Evolutionary conservation across 2,113 vertebrate species (phyloP).

Genomic region (Pseudopipra pipra): DNA sequence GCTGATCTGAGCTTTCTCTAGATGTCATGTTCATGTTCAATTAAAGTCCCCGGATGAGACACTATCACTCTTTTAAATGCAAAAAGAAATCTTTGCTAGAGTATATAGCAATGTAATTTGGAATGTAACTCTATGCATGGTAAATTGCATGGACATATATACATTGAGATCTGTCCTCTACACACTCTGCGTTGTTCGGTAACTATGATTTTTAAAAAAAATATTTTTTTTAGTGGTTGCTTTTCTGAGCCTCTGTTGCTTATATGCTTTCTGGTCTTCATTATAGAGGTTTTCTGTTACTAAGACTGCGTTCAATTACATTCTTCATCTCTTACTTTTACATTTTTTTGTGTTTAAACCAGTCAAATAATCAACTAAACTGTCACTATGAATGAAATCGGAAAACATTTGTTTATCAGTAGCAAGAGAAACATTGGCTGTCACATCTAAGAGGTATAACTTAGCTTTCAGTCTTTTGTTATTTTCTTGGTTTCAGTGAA

Average conservation of each 20-base stretch:
- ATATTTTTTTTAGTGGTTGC: background rate
- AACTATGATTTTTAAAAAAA: background rate
- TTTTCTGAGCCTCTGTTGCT: background rate
- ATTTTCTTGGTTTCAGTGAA: slow-evolving; percentile 46
- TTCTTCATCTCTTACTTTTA: background rate
- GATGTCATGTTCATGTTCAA: background rate
- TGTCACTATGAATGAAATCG: slow-evolving; percentile 1
- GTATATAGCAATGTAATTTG: background rate
- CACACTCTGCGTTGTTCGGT: background rate
- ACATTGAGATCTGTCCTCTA: background rate
- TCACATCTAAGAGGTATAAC: background rate
- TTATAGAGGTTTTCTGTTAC: background rate
- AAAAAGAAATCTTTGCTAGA: background rate
- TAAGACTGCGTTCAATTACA: background rate
- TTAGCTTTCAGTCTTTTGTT: slow-evolving; percentile 18
- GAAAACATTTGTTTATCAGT: slow-evolving; percentile 1
- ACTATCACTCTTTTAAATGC: background rate
- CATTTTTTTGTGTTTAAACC: background rate
- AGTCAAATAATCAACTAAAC: slow-evolving; percentile 1
- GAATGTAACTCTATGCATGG: background rate
- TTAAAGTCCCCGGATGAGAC: background rate
- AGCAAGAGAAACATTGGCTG: background rate
- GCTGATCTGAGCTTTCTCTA: background rate
- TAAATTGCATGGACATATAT: background rate
- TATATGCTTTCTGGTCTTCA: background rate